Evolutionary conservation across 2,113 vertebrate species (phyloP).

Genomic region (Tragelaphus strepsiceros): DNA sequence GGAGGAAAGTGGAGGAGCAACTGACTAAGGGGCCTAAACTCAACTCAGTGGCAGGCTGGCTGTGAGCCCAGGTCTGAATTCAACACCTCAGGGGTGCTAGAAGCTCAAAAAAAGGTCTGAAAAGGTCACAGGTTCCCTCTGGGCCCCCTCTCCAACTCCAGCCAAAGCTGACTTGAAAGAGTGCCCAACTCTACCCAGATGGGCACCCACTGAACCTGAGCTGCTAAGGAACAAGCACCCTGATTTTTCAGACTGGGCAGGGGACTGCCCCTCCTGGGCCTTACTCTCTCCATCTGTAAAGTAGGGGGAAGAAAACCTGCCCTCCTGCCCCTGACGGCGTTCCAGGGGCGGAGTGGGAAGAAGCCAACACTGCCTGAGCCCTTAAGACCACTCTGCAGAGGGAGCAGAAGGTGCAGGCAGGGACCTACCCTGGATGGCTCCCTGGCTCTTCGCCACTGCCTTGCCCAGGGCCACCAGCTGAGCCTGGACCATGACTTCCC

Average conservation of each 20-base stretch:
- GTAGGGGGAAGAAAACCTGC: neutral
- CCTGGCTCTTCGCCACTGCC: slow-evolving; percentile 83
- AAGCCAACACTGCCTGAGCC: neutral
- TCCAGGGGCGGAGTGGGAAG: neutral
- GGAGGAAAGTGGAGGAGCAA: too few species aligned
- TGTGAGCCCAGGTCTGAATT: neutral
- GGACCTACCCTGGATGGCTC: slow-evolving; percentile 85
- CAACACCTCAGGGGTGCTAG: neutral
- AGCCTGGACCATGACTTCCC: slow-evolving; percentile 88
- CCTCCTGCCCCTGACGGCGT: too few species aligned
- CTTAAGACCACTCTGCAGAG: neutral
- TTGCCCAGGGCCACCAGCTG: slow-evolving; percentile 91
- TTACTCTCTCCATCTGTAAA: neutral
- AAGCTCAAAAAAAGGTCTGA: neutral
- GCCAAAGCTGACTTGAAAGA: neutral
- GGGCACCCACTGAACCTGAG: neutral
- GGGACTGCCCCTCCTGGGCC: neutral
- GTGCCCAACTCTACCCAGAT: neutral
- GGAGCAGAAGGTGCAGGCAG: neutral
- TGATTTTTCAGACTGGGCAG: neutral
- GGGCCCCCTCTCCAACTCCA: neutral
- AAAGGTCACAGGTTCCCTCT: neutral
- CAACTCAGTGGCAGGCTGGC: neutral
- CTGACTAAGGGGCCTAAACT: neutral
- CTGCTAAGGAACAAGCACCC: neutral